Conservation (phyloP, 1,140 invertebrate genomes). For the Plectus sambesii region DNA sequence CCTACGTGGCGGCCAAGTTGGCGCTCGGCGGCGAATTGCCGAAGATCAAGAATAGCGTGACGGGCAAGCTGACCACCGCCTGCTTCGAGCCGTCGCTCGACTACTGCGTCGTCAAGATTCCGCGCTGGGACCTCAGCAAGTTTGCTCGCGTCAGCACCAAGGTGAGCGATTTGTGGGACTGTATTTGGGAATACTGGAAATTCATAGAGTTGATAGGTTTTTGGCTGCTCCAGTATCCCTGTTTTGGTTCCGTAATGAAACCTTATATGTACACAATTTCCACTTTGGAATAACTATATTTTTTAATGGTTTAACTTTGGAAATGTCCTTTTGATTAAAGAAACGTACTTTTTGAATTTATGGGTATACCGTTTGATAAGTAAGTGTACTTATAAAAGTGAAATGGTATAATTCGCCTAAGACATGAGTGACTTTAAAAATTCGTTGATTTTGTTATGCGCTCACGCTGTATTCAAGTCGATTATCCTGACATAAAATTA, state of each 20-base stretch:
- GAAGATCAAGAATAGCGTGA: constrained; percentile 80
- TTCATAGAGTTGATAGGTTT: constrained; percentile 8
- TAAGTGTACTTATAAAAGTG: no score
- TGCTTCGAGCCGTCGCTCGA: constrained; percentile 96
- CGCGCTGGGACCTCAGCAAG: constrained; percentile 89
- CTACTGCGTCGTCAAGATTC: constrained; percentile 90
- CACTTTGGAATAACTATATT: not conserved
- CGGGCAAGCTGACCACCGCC: constrained; percentile 70
- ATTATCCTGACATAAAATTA: not conserved
- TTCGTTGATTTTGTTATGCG: no score
- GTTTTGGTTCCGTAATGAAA: no score
- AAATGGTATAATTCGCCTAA: no score
- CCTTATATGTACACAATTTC: constrained; percentile 11
- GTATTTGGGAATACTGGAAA: not conserved
- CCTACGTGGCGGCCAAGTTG: constrained; percentile 91
- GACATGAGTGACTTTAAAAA: no score
- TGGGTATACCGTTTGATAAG: no score
- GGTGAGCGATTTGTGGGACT: constrained; percentile 48
- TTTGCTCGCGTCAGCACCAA: constrained; percentile 85
- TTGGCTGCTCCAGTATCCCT: no score
- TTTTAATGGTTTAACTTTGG: no score
- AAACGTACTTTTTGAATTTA: no score
- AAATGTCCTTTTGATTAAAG: no score
- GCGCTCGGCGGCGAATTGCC: constrained; percentile 71
- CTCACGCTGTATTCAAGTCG: no score